Percentiles rank a stretch among this genome's conserved stretches.
Evolutionary conservation across 2,113 vertebrate species (phyloP).

Genomic region (Trogon surrucura): DNA sequence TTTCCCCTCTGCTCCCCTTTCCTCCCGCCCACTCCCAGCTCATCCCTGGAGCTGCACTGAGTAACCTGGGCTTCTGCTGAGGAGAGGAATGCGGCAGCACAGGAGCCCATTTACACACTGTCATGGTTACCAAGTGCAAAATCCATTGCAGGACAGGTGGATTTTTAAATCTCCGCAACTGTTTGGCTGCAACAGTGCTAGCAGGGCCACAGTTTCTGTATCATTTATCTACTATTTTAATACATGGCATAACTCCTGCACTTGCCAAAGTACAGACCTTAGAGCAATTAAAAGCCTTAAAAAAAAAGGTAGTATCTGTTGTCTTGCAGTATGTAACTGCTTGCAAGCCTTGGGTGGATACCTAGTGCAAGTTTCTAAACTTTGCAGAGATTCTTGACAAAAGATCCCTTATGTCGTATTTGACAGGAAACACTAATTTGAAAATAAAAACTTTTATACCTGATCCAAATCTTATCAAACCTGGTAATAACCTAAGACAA

Average conservation of each 20-base stretch:
- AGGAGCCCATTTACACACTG: neutral
- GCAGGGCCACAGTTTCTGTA: neutral
- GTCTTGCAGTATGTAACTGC: neutral
- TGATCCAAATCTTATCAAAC: neutral
- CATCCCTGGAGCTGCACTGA: neutral
- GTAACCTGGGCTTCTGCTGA: neutral
- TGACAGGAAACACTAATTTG: neutral
- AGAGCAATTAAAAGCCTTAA: neutral
- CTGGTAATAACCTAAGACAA: neutral
- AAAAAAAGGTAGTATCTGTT: neutral
- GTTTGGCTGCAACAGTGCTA: neutral
- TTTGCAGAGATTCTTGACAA: neutral
- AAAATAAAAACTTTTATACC: neutral
- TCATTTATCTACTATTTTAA: neutral
- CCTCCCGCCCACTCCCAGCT: neutral
- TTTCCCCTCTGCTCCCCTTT: neutral
- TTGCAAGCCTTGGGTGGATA: neutral
- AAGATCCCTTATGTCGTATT: neutral
- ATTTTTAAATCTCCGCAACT: neutral
- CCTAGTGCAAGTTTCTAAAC: neutral
- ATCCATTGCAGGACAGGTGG: neutral
- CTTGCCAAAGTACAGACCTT: neutral
- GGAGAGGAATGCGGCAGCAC: neutral
- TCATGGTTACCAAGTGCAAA: neutral
- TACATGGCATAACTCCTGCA: neutral